Conservation (phyloP, 2,888 invertebrate genomes). For the Hirtodrosophila histrioides region DNA sequence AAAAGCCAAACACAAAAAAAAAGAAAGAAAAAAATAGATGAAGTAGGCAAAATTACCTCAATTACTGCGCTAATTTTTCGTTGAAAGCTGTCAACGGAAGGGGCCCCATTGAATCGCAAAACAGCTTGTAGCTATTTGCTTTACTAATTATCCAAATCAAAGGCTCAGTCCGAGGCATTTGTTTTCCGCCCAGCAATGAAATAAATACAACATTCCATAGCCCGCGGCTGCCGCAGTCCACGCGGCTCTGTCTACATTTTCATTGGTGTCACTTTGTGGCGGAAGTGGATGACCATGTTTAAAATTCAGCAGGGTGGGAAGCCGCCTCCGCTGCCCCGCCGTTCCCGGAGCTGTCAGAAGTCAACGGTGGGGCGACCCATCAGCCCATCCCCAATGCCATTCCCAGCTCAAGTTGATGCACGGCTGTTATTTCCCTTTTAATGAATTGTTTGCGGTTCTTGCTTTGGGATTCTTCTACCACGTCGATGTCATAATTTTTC, state of each 20-base stretch:
- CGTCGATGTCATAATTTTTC: slow-evolving; percentile 47
- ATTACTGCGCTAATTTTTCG: slow-evolving; percentile 69
- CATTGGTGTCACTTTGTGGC: slow-evolving; percentile 83
- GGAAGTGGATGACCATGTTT: slow-evolving; percentile 82
- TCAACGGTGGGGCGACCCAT: slow-evolving; percentile 20
- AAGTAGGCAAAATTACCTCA: slow-evolving; percentile 72
- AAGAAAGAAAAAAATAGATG: slow-evolving; percentile 21
- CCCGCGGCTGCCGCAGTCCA: slow-evolving; percentile 57
- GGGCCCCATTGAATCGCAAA: slow-evolving; percentile 57
- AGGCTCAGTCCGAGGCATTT: slow-evolving; percentile 48
- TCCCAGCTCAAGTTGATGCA: slow-evolving; percentile 60
- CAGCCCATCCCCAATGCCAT: slow-evolving; percentile 8
- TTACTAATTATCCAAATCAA: slow-evolving; percentile 81
- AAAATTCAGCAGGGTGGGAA: slow-evolving; percentile 48
- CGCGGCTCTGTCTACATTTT: slow-evolving; percentile 50
- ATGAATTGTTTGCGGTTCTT: slow-evolving; percentile 77
- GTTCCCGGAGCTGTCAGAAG: slow-evolving; percentile 65
- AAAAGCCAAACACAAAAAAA: slow-evolving; percentile 10
- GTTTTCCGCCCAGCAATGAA: slow-evolving; percentile 64
- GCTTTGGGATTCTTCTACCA: slow-evolving; percentile 48
- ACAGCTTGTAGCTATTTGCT: slow-evolving; percentile 83
- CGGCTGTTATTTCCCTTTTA: slow-evolving; percentile 69
- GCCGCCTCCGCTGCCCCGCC: not conserved
- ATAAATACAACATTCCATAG: slow-evolving; percentile 77
- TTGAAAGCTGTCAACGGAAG: slow-evolving; percentile 50